Evolutionary conservation across 2,888 invertebrate species (phyloP), one percentile per base, ranked within the genome.

Genomic region (Ectropis crepuscularia): DNA sequence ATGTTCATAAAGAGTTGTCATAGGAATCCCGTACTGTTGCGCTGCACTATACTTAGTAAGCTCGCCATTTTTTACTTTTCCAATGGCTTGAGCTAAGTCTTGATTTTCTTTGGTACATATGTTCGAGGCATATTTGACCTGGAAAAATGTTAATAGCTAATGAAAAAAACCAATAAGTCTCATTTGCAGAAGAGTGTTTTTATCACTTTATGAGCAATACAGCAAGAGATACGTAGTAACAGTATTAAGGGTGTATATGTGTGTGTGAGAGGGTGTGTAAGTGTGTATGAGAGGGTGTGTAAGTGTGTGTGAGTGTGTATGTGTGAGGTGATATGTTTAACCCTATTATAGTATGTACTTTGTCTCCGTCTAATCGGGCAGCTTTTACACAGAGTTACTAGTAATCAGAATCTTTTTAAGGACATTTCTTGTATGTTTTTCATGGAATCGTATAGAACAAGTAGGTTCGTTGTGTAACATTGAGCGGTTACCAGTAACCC

Each of bases 181-280:
- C 16, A 28, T 28, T 28, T 2, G 16, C 16, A 28, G 16, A 28
- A 28, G 16, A 28, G 4, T 28, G 16, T 45, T 45, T 45, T 45
- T 45, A 5, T n/a, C 45, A 45, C 45, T n/a, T 45, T 45, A 6
- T 45, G 45, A 45, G 45, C 45, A 45, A 45, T 45, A 45, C 8
- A 45, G 45, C 45, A 45, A 45, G 45, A 45, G 45, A 45, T 45
- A 45, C 45, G 45, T 45, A 45, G 45, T 45, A 45, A 45, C n/a
- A 6, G 45, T 45, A 45, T 45, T 45, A 45, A 45, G 45, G 5
- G 45, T 45, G 45, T 45, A 8, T 45, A 5, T 10, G 45, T 45
- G 0, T 45, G n/a, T n/a, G 0, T 10, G n/a, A 6, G n/a, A 6
- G 0, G 2, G 10, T 45, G 9, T 5, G 39, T 6, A 5, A 45